A percentile compares a stretch with the other conserved stretches of the same genome.
Evolutionary conservation across 2,888 invertebrate genomes (phyloP).

Genomic region (Andrena bucephala): DNA sequence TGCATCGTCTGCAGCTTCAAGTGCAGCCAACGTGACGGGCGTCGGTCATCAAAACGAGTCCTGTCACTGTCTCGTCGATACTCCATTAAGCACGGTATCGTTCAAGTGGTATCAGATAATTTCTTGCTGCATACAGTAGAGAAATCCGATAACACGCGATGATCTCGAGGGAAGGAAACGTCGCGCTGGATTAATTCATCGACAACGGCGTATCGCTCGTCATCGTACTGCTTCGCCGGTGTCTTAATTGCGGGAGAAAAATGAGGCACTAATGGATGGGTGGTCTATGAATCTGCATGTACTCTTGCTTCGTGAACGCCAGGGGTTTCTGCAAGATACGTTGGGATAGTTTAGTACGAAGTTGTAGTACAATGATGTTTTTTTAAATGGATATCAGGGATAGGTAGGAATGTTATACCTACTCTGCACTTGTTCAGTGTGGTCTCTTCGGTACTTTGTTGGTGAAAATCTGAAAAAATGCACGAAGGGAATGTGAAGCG

Average conservation of each 20-base stretch:
- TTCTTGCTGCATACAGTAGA: constrained; percentile 1
- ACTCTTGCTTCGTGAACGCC: no score
- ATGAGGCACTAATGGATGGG: no score
- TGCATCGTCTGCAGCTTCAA: constrained; percentile 64
- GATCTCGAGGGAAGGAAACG: background rate
- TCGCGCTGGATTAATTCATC: background rate
- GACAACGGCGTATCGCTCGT: background rate
- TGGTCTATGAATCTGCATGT: no score
- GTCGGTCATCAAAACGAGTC: constrained; percentile 54
- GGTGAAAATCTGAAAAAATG: background rate
- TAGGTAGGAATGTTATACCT: no score
- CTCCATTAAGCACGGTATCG: constrained; percentile 51
- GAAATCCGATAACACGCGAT: constrained; percentile 17
- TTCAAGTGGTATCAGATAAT: constrained; percentile 37
- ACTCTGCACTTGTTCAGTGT: no score
- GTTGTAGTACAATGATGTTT: no score
- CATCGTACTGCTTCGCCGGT: background rate
- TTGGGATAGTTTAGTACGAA: no score
- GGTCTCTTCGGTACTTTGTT: no score
- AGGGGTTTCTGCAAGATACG: no score
- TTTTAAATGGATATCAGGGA: no score
- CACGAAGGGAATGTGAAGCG: background rate
- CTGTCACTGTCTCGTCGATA: constrained; percentile 58
- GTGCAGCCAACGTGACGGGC: constrained; percentile 57
- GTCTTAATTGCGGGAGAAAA: background rate